A percentile compares a stretch with the other conserved stretches of the same genome.
Conservation (phyloP, 2,888 invertebrate species). For the Hartigia nigra region DNA sequence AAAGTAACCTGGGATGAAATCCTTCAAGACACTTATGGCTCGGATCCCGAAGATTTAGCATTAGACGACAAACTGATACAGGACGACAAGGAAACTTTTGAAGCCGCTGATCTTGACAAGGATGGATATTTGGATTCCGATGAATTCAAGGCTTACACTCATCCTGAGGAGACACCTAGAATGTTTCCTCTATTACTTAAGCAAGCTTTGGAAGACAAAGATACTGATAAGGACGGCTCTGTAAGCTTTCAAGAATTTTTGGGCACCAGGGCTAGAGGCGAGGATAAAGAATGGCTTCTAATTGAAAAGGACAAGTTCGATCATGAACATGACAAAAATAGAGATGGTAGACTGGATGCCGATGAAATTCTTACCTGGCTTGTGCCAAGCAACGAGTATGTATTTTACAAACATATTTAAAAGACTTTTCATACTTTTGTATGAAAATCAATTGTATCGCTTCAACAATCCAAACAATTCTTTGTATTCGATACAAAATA, state of each 20-base stretch:
- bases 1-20: conserved; percentile 91
- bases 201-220: conserved; percentile 88
- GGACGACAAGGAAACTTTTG: conserved; percentile 90
- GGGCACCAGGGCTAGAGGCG: conserved; percentile 75
- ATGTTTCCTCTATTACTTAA: conserved; percentile 85
- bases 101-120: conserved; percentile 83
- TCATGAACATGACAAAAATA: conserved; percentile 84
- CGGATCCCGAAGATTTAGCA: conserved; percentile 70
- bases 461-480: not conserved
- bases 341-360: conserved; percentile 82
- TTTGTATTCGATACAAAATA: not conserved
- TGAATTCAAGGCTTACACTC: conserved; percentile 91
- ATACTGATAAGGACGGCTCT: conserved; percentile 83
- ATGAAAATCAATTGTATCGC: too few species aligned
- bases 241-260: conserved; percentile 89
- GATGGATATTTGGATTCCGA: conserved; percentile 80
- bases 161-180: conserved; percentile 91
- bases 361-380: conserved; percentile 90
- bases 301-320: conserved; percentile 87
- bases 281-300: conserved; percentile 78
- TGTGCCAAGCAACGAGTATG: conserved; percentile 89
- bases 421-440: too few species aligned
- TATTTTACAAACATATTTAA: conserved; percentile 33
- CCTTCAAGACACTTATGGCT: conserved; percentile 87
- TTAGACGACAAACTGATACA: conserved; percentile 72